phyloP scores from a whole-genome alignment of 2,888 invertebrate genomes.

The Calameuta pallipes region DNA sequence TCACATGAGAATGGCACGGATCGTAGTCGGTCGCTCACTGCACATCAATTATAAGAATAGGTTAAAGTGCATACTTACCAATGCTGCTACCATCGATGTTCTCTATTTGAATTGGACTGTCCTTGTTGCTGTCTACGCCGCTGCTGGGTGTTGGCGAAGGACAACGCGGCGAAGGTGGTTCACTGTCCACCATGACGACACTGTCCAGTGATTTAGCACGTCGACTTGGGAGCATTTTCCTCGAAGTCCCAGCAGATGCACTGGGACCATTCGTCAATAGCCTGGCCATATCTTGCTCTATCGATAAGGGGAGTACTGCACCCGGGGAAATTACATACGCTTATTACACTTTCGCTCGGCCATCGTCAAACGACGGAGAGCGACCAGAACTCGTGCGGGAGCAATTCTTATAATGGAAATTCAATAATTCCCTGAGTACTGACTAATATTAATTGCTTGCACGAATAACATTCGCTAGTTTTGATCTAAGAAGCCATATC shows the following conservation, averaged over 20 bases:
- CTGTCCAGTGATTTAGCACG: conserved; percentile 63
- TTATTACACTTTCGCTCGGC: conserved; percentile 30
- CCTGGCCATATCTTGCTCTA: conserved; percentile 64
- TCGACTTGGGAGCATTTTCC: conserved; percentile 51
- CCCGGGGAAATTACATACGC: conserved; percentile 46
- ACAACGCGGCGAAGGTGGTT: conserved; percentile 75
- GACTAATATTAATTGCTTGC: not conserved
- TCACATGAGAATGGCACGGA: no score
- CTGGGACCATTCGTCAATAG: conserved; percentile 45
- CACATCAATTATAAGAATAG: not conserved
- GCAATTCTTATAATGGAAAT: not conserved
- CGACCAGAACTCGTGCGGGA: not conserved
- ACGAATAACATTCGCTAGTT: not conserved
- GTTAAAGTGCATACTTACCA: conserved; percentile 57
- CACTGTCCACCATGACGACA: conserved; percentile 65
- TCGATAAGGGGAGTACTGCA: conserved; percentile 62
- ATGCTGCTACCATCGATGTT: conserved; percentile 73
- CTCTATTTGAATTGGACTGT: conserved; percentile 87
- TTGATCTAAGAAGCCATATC: not conserved
- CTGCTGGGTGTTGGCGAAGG: conserved; percentile 92
- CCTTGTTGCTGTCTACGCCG: conserved; percentile 87
- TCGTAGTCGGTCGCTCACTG: no score
- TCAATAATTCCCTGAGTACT: not conserved
- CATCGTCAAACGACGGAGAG: conserved; percentile 17
- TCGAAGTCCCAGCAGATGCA: conserved; percentile 29